Evolutionary conservation across 2,113 vertebrate genomes (phyloP).

Genomic region (Nannospalax galili): DNA sequence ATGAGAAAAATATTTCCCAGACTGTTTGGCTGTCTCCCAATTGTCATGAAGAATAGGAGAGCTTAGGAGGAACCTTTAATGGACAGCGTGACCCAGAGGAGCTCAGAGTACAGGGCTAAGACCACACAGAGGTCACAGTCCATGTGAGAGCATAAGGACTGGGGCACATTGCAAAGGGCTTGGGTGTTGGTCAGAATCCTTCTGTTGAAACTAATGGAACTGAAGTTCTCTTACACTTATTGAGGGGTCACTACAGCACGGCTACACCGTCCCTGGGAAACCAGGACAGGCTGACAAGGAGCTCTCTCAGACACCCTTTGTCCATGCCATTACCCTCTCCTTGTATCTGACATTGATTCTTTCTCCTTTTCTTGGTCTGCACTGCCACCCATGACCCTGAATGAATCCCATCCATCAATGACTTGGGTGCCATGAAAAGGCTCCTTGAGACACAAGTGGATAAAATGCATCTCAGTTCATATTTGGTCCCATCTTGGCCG

Average conservation of each 20-base stretch:
- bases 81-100: too few species aligned
- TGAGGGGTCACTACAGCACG: accelerated
- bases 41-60: background rate
- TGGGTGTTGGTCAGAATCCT: background rate
- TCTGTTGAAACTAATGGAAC: background rate
- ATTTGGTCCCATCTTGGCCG: too few species aligned
- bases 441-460: background rate
- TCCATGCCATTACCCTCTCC: accelerated
- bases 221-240: too few species aligned
- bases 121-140: background rate
- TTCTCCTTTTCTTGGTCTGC: background rate
- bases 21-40: constrained; percentile 1
- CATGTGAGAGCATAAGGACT: background rate
- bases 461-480: accelerated
- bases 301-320: background rate
- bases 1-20: constrained; percentile 50
- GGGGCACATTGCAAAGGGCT: background rate
- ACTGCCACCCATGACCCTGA: accelerated
- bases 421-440: background rate
- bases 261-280: background rate
- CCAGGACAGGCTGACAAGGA: too few species aligned
- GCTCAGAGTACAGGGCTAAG: accelerated
- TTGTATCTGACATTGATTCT: background rate
- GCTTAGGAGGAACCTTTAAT: background rate
- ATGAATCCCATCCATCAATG: background rate